Conservation (phyloP, 2,797 vertebrate genomes). For the Sebastiscus tertius region DNA sequence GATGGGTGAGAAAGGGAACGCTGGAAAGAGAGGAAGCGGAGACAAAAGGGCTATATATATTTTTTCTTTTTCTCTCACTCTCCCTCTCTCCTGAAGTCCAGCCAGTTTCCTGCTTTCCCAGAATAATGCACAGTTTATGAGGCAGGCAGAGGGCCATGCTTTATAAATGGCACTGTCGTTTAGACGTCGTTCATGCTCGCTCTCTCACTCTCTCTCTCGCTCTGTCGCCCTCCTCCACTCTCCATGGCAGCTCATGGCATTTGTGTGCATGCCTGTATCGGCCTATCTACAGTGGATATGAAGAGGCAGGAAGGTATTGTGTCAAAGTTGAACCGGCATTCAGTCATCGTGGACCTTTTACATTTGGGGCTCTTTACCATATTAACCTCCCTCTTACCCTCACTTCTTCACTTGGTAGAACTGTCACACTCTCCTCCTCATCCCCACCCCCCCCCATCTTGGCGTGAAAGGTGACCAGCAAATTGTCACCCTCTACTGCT, state of each 20-base stretch:
- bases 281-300: conserved; percentile 1
- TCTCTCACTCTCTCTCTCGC: neutral
- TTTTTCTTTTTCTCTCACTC: conserved; percentile 15
- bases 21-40: conserved; percentile 2
- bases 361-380: conserved; percentile 36
- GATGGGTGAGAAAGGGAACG: neutral
- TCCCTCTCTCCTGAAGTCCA: conserved; percentile 46
- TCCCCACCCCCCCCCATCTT: neutral
- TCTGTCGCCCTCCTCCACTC: conserved; percentile 42
- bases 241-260: conserved; percentile 27
- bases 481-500: conserved; percentile 3
- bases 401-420: neutral
- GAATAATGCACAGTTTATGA: conserved; percentile 79
- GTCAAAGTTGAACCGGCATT: conserved; percentile 7
- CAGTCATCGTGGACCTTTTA: conserved; percentile 21
- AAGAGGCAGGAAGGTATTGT: conserved; percentile 16
- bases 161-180: conserved; percentile 73
- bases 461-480: conserved; percentile 13
- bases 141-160: conserved; percentile 69
- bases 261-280: conserved; percentile 20
- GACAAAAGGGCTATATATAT: neutral
- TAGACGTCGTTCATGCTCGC: conserved; percentile 1
- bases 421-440: neutral
- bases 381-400: neutral
- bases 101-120: conserved; percentile 69